Evolutionary conservation across 2,113 vertebrate species (phyloP).

Genomic region (Amphiprion percula): DNA sequence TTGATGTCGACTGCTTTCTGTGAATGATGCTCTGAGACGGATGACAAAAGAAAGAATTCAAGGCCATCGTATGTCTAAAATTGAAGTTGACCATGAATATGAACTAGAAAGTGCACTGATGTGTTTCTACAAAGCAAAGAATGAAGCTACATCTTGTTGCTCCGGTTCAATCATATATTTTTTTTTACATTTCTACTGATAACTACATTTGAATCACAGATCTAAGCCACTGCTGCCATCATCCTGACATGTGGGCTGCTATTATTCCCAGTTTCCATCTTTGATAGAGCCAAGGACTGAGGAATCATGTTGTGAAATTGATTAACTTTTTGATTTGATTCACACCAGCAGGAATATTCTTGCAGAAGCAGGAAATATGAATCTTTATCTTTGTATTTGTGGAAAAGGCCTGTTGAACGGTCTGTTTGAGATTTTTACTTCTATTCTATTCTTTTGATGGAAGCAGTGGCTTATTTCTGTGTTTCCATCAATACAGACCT

Average conservation of each 20-base stretch:
- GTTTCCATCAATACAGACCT: constrained; percentile 22
- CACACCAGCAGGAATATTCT: not conserved
- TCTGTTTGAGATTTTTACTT: not conserved
- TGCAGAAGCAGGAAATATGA: not conserved
- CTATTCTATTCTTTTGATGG: constrained; percentile 3
- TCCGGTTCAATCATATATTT: not conserved
- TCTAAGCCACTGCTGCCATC: not conserved
- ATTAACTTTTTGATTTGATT: constrained; percentile 1
- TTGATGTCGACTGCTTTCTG: constrained; percentile 47
- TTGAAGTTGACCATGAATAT: not conserved
- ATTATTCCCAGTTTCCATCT: not conserved
- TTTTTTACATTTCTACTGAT: not conserved
- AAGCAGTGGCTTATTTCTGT: constrained; percentile 4
- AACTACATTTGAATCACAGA: not conserved
- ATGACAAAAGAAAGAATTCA: constrained; percentile 42
- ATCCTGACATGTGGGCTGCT: not conserved
- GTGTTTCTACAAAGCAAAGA: accelerated
- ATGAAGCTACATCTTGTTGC: not conserved
- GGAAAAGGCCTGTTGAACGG: not conserved
- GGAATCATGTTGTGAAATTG: not conserved
- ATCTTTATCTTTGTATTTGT: not conserved
- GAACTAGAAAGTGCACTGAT: not conserved
- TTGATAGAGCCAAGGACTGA: not conserved
- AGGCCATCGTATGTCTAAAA: constrained; percentile 17
- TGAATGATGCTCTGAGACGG: constrained; percentile 27